phyloP scores from a whole-genome alignment of 2,888 invertebrate genomes.

The Boloria selene region DNA sequence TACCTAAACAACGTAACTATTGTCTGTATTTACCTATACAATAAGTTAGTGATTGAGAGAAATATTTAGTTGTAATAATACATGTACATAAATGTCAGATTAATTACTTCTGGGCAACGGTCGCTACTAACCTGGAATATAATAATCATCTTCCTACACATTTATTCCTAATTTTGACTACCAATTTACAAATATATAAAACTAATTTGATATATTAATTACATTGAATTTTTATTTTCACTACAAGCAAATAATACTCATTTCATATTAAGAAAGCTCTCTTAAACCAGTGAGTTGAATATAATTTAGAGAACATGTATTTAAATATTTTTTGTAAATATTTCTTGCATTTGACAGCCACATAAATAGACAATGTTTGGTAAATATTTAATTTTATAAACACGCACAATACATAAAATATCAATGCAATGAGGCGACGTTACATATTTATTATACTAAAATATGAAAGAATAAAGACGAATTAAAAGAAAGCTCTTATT shows the following conservation, averaged over 20 bases:
- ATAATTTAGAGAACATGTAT: too few relatives aligned
- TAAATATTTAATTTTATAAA: too few relatives aligned
- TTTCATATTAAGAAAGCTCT: slow-evolving; percentile 10
- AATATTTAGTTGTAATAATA: slow-evolving; percentile 54
- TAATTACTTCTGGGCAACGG: slow-evolving; percentile 40
- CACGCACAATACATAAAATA: too few relatives aligned
- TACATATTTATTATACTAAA: too few relatives aligned
- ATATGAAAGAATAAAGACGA: too few relatives aligned
- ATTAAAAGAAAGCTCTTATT: too few relatives aligned
- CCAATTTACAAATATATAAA: slow-evolving; percentile 65
- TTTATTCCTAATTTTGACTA: slow-evolving; percentile 42
- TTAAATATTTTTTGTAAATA: too few relatives aligned
- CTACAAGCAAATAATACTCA: slow-evolving; percentile 25
- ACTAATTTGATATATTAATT: slow-evolving; percentile 40
- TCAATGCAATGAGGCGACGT: too few relatives aligned
- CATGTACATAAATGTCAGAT: slow-evolving; percentile 37
- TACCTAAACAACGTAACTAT: slow-evolving; percentile 80
- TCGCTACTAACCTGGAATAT: slow-evolving; percentile 26
- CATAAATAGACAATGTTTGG: too few relatives aligned
- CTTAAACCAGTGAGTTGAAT: neutral
- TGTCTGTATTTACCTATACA: slow-evolving; percentile 76
- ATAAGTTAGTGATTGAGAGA: slow-evolving; percentile 65
- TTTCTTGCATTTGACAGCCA: too few relatives aligned
- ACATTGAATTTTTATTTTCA: slow-evolving; percentile 22
- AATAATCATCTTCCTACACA: slow-evolving; percentile 16